A percentile compares a stretch with the other conserved stretches of the same genome.
Evolutionary conservation across 2,888 invertebrate species (phyloP).

Genomic region (Calameuta pallipes): DNA sequence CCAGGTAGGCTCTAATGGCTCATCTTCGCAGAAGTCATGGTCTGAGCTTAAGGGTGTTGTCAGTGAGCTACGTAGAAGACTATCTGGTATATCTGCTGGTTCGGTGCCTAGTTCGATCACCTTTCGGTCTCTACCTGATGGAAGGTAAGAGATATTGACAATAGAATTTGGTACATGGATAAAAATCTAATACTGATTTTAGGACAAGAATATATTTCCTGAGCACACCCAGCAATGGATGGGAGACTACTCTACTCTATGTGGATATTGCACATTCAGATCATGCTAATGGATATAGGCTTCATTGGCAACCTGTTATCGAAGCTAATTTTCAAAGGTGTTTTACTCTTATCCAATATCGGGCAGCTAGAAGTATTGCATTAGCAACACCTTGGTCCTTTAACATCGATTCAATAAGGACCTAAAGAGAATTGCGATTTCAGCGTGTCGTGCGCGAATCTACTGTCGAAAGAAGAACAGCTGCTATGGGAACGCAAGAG

Average conservation of each 20-base stretch:
- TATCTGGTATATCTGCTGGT: constrained; percentile 83
- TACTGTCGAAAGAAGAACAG: constrained; percentile 89
- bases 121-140: constrained; percentile 82
- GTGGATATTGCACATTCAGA: constrained; percentile 81
- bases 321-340: constrained; percentile 77
- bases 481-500: constrained; percentile 91
- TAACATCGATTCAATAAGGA: not conserved
- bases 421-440: constrained; percentile 13
- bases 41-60: constrained; percentile 84
- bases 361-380: not conserved
- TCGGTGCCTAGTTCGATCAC: constrained; percentile 82
- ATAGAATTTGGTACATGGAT: not conserved
- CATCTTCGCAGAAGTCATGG: constrained; percentile 72
- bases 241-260: constrained; percentile 90
- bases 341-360: constrained; percentile 4
- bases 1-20: constrained; percentile 11
- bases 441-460: constrained; percentile 68
- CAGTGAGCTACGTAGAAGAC: constrained; percentile 81
- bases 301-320: constrained; percentile 85
- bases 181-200: constrained; percentile 17
- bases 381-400: not conserved
- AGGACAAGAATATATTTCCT: constrained; percentile 90
- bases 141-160: constrained; percentile 58
- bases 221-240: constrained; percentile 86
- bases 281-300: constrained; percentile 71